Conservation (phyloP, 2,888 invertebrate species). For the Teleogryllus oceanicus region DNA sequence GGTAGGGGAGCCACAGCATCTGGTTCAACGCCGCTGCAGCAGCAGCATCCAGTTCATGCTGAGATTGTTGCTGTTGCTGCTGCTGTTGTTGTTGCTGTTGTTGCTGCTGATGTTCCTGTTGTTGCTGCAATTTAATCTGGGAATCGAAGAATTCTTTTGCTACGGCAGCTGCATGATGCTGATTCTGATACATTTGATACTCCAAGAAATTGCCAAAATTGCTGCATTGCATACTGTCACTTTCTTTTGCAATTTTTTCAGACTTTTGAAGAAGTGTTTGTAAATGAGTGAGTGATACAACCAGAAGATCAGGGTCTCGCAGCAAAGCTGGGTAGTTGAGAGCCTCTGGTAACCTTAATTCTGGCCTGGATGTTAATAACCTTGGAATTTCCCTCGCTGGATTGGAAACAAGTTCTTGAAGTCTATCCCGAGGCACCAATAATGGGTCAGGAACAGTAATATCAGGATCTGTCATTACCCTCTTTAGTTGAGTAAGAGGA, state of each 20-base stretch:
- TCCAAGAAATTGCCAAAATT: constrained; percentile 34
- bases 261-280: constrained; percentile 44
- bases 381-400: constrained; percentile 76
- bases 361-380: constrained; percentile 66
- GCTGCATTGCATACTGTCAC: constrained; percentile 26
- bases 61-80: constrained; percentile 37
- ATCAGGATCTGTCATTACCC: constrained; percentile 62
- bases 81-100: constrained; percentile 42
- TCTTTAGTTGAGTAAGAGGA: constrained; percentile 68
- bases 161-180: constrained; percentile 39
- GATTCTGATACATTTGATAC: constrained; percentile 34
- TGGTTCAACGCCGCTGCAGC: constrained; percentile 67
- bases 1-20: constrained; percentile 71
- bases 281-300: constrained; percentile 71
- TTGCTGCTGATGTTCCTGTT: constrained; percentile 36
- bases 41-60: constrained; percentile 63
- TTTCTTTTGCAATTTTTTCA: background rate
- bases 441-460: constrained; percentile 77
- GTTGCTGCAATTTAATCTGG: background rate
- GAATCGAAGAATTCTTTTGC: constrained; percentile 25
- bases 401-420: constrained; percentile 65
- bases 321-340: constrained; percentile 67
- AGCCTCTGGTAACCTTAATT: constrained; percentile 69
- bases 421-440: constrained; percentile 71
- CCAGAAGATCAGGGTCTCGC: constrained; percentile 73